A percentile compares a stretch with the other conserved stretches of the same genome.
Evolutionary conservation across 1,140 invertebrate species (phyloP).

Genomic region (Planococcus citri): DNA sequence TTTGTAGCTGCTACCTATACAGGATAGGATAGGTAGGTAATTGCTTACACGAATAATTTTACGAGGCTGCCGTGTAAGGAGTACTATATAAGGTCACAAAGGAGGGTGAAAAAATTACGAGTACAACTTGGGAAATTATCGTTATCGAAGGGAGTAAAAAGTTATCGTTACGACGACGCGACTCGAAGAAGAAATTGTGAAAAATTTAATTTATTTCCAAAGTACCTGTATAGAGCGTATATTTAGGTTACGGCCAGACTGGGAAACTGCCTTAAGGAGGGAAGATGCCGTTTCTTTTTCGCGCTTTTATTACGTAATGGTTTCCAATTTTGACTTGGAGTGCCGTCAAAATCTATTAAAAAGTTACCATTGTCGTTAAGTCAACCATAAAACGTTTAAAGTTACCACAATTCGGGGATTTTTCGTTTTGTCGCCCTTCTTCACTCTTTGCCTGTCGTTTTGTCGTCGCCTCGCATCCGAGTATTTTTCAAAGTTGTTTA

Average conservation of each 20-base stretch:
- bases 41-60: too few relatives aligned
- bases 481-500: too few relatives aligned
- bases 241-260: too few relatives aligned
- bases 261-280: not conserved
- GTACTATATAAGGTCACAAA: too few relatives aligned
- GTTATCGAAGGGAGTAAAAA: too few relatives aligned
- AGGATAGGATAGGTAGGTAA: too few relatives aligned
- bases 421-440: not conserved
- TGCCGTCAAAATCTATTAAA: conserved; percentile 11
- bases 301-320: conserved; percentile 18
- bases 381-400: conserved; percentile 17
- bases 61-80: too few relatives aligned
- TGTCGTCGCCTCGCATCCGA: not conserved
- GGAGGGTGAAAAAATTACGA: too few relatives aligned
- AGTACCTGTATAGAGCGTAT: not conserved
- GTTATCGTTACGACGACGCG: not conserved
- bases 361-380: conserved; percentile 15
- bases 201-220: conserved; percentile 4
- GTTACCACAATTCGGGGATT: conserved; percentile 1
- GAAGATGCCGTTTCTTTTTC: conserved; percentile 1
- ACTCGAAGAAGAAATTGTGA: not conserved
- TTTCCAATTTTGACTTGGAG: conserved; percentile 2
- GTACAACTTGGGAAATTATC: too few relatives aligned
- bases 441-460: not conserved
- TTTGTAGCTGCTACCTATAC: too few relatives aligned